Percentiles rank a stretch among this genome's conserved stretches.
Evolutionary conservation across 2,888 invertebrate genomes (phyloP).

Genomic region (Geophilus truncorum): DNA sequence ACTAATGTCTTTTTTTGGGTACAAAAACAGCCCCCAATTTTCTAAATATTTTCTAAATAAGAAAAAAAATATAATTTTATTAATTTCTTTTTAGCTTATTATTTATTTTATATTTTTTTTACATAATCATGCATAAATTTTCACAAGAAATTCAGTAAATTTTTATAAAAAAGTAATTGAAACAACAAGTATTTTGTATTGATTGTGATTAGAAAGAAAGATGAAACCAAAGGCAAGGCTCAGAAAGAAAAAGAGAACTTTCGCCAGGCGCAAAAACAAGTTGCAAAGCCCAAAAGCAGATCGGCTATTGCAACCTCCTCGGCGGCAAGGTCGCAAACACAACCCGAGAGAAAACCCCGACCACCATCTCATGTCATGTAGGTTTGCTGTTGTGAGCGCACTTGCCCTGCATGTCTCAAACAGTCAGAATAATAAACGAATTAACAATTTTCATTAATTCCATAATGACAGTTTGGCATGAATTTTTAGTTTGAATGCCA

Average conservation of each 20-base stretch:
- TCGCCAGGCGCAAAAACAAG: conserved; percentile 14
- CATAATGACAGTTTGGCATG: neutral
- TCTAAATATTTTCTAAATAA: too few relatives aligned
- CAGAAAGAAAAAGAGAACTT: conserved; percentile 32
- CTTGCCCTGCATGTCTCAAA: conserved; percentile 25
- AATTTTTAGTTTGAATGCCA: conserved; percentile 1
- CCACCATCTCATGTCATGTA: conserved; percentile 29
- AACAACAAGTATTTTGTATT: conserved; percentile 23
- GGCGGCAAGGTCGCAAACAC: neutral
- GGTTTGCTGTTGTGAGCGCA: conserved; percentile 30
- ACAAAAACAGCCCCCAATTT: too few relatives aligned
- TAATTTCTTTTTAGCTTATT: neutral
- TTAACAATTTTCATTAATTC: neutral
- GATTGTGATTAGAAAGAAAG: conserved; percentile 32
- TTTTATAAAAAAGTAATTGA: neutral
- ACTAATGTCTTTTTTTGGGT: too few relatives aligned
- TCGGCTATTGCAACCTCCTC: conserved; percentile 13
- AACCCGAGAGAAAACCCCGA: neutral
- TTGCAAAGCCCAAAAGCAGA: neutral
- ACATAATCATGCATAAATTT: neutral
- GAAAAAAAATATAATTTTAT: too few relatives aligned
- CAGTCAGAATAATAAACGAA: neutral
- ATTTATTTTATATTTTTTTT: neutral
- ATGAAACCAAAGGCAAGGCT: conserved; percentile 28
- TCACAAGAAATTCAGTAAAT: neutral